Evolutionary conservation across 2,113 vertebrate genomes (phyloP).

Genomic region (Castor canadensis): DNA sequence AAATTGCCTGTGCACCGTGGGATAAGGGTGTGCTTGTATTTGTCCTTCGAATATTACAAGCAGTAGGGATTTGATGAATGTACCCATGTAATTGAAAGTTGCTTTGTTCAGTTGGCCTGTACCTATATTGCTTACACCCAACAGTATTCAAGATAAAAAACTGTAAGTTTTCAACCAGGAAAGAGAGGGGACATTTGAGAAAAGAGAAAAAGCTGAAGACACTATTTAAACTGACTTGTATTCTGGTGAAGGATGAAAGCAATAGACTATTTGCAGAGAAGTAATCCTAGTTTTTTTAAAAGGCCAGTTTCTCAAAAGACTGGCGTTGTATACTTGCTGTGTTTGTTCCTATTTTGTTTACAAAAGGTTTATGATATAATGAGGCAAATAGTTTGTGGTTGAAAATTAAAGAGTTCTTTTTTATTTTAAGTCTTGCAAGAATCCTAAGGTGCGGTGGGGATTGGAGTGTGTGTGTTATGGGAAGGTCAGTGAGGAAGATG

Average conservation of each 20-base stretch:
- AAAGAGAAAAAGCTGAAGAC: background rate
- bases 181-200: background rate
- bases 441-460: background rate
- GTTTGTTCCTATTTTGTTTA: conserved; percentile 52
- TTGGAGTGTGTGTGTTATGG: background rate
- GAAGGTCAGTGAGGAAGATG: background rate
- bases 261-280: background rate
- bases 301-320: background rate
- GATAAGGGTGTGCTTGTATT: background rate
- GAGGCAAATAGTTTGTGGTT: conserved; percentile 51
- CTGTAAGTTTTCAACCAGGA: conserved; percentile 34
- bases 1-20: background rate
- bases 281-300: background rate
- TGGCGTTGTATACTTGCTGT: background rate
- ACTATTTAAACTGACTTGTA: background rate
- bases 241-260: background rate
- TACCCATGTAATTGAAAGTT: background rate
- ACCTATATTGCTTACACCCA: background rate
- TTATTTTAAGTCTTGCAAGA: conserved; percentile 33
- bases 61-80: background rate
- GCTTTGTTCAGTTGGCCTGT: background rate
- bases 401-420: conserved; percentile 41
- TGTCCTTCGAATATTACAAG: conserved; percentile 3
- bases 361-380: background rate
- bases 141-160: background rate